These are phyloP conservation scores for Willisornis vidua DNA, from an alignment of 2,113 vertebrate species.

Conservation along the genomic window DNA sequence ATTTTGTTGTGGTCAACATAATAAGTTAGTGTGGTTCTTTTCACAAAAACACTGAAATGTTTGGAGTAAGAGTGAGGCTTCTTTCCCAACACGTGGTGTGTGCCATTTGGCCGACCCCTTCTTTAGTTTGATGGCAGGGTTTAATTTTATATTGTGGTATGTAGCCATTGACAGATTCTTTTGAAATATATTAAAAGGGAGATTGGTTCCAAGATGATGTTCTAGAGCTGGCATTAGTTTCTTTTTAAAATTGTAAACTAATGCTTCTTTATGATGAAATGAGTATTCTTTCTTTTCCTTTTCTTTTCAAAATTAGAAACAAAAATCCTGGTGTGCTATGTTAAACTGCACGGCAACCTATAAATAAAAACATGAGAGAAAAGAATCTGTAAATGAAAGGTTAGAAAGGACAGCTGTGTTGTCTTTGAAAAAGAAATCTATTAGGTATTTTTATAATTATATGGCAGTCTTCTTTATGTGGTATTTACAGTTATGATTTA, in stretches of 20 bases:
- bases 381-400: slow-evolving; percentile 61
- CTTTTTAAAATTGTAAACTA: slow-evolving; percentile 42
- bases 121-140: slow-evolving; percentile 25
- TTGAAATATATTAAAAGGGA: slow-evolving; percentile 54
- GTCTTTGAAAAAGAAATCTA: slow-evolving; percentile 67
- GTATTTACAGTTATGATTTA: slow-evolving; percentile 69
- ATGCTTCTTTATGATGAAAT: slow-evolving; percentile 48
- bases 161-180: slow-evolving; percentile 57
- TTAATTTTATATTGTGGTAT: slow-evolving; percentile 45
- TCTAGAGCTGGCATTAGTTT: slow-evolving; percentile 27
- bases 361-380: slow-evolving; percentile 66
- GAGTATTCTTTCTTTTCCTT: slow-evolving; percentile 5
- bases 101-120: slow-evolving; percentile 63
- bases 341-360: slow-evolving; percentile 32
- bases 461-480: slow-evolving; percentile 62
- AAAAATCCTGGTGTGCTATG: slow-evolving; percentile 20
- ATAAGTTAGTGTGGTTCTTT: background rate
- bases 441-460: slow-evolving; percentile 73
- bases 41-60: background rate
- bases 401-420: slow-evolving; percentile 63
- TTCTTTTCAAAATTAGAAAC: slow-evolving; percentile 59
- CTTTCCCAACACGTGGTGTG: slow-evolving; percentile 16
- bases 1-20: background rate
- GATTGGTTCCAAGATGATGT: slow-evolving; percentile 52
- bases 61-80: slow-evolving; percentile 6